Evolutionary conservation across 2,113 vertebrate genomes (phyloP), one percentile per base, ranked within the genome.

Genomic region (Myodes glareolus): DNA sequence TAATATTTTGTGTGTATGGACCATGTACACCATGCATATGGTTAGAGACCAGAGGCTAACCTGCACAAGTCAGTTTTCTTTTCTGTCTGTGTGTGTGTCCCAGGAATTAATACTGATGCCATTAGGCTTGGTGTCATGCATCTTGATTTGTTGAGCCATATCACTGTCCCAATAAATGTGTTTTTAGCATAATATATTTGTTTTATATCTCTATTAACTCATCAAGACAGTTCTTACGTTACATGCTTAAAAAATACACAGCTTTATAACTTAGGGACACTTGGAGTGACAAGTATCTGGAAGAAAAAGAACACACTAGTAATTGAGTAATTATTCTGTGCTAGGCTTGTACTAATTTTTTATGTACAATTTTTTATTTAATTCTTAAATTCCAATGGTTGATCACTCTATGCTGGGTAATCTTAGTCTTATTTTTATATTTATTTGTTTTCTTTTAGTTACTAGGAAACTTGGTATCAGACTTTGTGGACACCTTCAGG

Each of bases 401-500:
- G 16, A 61, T 89, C 27, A 39, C 65, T 78, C 4, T 75, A 50
- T 73, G 94, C 17, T 58, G n/a, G 19, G 29, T 7, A 92, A 25
- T 87, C 36, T 95, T 94, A 9, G 65, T 85, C 42, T 70, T 94
- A 45, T 88, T 90, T 96, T 96, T 72, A 31, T 67, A 77, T 25
- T 86, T 85, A 27, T 5, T 75, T 70, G 63, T 84, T 73, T 70
- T 77, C 50, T 86, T 95, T 90, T 92, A 99, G 99, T 98, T 99
- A 88, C 98, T 99, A 58, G 99, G 99, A 94, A 99, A 99, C 98
- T 98, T 99, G 90, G 99, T 99, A 39, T 99, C 99, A 17, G 99
- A 99, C 98, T 99, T 99, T 99, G 99, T 99, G 97, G 99, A 99
- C 97, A 99, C 99, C 95, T 99, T 99, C 98, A 99, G 99, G 98